Evolutionary conservation across 2,797 vertebrate genomes (phyloP).

Genomic region (Clarias fuscus): DNA sequence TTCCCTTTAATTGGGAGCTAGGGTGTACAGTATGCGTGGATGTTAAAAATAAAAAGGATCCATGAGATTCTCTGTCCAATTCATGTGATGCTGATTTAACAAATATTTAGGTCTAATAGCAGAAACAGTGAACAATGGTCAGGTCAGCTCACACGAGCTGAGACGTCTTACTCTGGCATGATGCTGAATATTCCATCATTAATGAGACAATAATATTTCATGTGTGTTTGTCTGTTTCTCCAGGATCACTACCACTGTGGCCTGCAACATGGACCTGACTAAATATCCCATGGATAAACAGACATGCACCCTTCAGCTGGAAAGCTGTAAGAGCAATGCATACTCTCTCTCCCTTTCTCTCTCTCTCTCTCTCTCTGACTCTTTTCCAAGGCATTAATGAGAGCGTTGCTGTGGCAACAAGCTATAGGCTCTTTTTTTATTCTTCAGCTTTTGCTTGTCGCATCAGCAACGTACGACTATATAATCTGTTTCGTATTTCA

Average conservation of each 20-base stretch:
- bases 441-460: conserved; percentile 22
- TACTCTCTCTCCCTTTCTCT: not conserved
- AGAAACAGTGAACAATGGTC: not conserved
- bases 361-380: not conserved
- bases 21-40: not conserved
- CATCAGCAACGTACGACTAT: conserved; percentile 6
- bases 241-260: conserved; percentile 89
- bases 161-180: not conserved
- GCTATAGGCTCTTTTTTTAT: conserved; percentile 43
- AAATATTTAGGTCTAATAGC: not conserved
- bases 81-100: not conserved
- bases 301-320: conserved; percentile 89
- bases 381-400: conserved; percentile 39
- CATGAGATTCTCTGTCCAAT: not conserved
- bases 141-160: not conserved
- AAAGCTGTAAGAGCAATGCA: conserved; percentile 83
- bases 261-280: conserved; percentile 91
- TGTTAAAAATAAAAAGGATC: not conserved
- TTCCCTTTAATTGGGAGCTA: not conserved
- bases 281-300: conserved; percentile 95
- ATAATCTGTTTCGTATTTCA: conserved; percentile 45
- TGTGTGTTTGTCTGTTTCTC: conserved; percentile 22
- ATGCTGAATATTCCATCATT: conserved; percentile 22
- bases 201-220: not conserved
- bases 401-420: conserved; percentile 52